These are phyloP conservation scores for Labeo catla DNA, from an alignment of 2,113 vertebrate species.

Conservation along the genomic window DNA sequence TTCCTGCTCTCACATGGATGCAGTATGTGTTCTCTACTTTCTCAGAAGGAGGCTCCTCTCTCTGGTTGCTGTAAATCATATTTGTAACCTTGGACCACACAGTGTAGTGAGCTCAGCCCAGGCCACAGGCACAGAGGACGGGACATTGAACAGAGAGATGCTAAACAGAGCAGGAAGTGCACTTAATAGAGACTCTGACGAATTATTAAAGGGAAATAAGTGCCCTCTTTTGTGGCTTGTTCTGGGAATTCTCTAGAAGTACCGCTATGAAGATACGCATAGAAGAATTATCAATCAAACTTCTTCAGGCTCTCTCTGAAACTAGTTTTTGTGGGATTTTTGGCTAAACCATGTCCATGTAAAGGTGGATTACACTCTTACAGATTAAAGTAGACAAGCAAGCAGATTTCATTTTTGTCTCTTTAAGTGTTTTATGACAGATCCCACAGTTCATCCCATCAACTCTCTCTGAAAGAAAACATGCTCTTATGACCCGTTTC, in stretches of 20 bases:
- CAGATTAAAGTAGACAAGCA: neutral
- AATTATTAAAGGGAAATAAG: constrained; percentile 11
- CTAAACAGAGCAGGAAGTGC: constrained; percentile 13
- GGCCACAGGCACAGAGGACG: constrained; percentile 20
- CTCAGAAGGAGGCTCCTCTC: constrained; percentile 43
- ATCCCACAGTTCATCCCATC: neutral
- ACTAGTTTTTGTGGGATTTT: neutral
- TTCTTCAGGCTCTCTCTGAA: neutral
- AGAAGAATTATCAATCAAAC: neutral
- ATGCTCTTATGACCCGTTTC: constrained; percentile 26
- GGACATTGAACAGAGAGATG: neutral
- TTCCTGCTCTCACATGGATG: constrained; percentile 45
- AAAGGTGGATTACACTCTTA: neutral
- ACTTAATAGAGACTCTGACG: constrained; percentile 2
- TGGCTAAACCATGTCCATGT: neutral
- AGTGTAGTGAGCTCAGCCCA: neutral
- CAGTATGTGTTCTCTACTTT: constrained; percentile 32
- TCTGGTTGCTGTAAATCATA: constrained; percentile 44
- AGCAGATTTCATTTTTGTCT: neutral
- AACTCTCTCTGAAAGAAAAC: neutral
- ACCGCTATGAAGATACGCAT: neutral
- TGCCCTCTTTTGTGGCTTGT: constrained; percentile 12
- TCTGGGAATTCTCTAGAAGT: constrained; percentile 1
- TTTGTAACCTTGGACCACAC: constrained; percentile 41
- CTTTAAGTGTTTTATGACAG: neutral